Evolutionary conservation across 2,888 invertebrate genomes (phyloP).

Genomic region (Drosophila atripex): DNA sequence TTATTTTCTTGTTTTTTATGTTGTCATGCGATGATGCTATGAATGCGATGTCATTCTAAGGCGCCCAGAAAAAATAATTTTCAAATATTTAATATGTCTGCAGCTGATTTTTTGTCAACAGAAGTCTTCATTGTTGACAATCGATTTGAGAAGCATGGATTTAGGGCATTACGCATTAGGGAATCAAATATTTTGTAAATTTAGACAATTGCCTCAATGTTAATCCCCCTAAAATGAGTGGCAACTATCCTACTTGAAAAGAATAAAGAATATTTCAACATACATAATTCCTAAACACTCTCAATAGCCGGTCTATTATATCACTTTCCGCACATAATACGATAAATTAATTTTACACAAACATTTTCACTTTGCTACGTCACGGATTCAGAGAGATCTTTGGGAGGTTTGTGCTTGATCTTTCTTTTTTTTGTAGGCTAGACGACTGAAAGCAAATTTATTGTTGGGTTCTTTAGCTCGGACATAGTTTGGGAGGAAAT

Average conservation of each 20-base stretch:
- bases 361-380: constrained; percentile 41
- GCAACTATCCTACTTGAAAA: constrained; percentile 17
- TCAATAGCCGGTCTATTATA: constrained; percentile 39
- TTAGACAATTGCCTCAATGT: constrained; percentile 56
- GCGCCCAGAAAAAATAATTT: neutral
- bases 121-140: constrained; percentile 5
- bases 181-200: constrained; percentile 23
- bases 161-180: constrained; percentile 7
- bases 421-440: constrained; percentile 5
- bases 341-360: constrained; percentile 69
- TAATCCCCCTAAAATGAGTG: constrained; percentile 45
- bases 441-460: constrained; percentile 33
- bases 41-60: constrained; percentile 4
- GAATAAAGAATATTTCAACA: constrained; percentile 60
- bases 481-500: constrained; percentile 1
- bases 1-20: constrained; percentile 7
- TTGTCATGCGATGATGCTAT: neutral
- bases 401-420: constrained; percentile 5
- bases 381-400: constrained; percentile 36
- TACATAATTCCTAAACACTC: constrained; percentile 25
- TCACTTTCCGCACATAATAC: constrained; percentile 73
- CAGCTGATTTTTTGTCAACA: constrained; percentile 9
- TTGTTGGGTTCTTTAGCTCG: constrained; percentile 12
- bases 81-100: constrained; percentile 17
- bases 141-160: constrained; percentile 10